Evolutionary conservation across 2,113 vertebrate species (phyloP).

Genomic region (Gopherus evgoodei): DNA sequence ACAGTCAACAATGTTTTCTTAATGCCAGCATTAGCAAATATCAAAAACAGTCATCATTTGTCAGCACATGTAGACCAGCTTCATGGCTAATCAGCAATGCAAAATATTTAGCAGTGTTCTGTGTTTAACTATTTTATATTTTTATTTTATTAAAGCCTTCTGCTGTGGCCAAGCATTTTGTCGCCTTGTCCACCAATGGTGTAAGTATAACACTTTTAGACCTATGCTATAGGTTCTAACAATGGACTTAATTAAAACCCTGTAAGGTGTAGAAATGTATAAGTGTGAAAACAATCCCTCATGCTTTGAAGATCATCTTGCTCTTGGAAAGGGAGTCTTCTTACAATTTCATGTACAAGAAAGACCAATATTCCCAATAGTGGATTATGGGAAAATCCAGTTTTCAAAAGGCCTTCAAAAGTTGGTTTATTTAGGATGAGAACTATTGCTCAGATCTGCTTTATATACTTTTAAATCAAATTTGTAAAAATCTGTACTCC

Average conservation of each 20-base stretch:
- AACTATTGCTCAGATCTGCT: background rate
- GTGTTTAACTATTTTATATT: background rate
- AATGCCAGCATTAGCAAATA: background rate
- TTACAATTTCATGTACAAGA: rapidly evolving
- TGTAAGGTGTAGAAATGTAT: background rate
- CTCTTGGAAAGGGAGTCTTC: background rate
- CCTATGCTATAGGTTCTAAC: background rate
- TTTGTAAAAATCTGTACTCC: background rate
- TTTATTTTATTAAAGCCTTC: conserved; percentile 81
- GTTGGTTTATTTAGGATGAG: background rate
- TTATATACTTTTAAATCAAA: background rate
- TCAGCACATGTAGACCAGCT: background rate
- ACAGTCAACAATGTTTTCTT: background rate
- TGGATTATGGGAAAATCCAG: background rate
- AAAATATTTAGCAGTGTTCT: background rate
- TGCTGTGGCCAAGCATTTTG: conserved; percentile 96
- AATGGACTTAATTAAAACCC: background rate
- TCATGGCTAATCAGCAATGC: background rate
- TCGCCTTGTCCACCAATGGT: conserved; percentile 96
- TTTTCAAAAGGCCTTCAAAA: background rate
- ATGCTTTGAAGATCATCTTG: background rate
- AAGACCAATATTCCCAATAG: background rate
- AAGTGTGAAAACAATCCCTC: background rate
- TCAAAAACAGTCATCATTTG: background rate
- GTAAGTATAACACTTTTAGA: conserved; percentile 80